Conservation (phyloP, 37 sponge, comb jelly and placozoan species). For the Oscarella lobularis region DNA sequence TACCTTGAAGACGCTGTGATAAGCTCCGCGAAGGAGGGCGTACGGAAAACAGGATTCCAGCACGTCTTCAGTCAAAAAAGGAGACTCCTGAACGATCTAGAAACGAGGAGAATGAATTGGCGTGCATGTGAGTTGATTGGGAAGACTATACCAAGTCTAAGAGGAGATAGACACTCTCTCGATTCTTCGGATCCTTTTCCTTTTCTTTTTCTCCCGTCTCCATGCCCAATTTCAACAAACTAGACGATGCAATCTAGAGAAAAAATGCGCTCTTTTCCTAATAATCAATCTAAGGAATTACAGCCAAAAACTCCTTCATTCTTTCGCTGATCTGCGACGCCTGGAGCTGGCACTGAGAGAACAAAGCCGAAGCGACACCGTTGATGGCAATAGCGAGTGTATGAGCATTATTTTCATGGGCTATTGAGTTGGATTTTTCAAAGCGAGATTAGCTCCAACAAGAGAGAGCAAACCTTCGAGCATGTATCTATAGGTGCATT, state of each 20-base stretch:
- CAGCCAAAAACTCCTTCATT: conserved; percentile 78
- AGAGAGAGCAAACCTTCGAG: conserved; percentile 49
- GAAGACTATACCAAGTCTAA: conserved; percentile 18
- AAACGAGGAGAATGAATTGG: background rate
- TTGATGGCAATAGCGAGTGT: conserved; percentile 77
- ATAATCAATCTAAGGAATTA: no score
- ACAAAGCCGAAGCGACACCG: conserved; percentile 53
- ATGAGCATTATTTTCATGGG: conserved; percentile 85
- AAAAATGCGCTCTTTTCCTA: no score
- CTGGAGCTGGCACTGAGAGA: conserved; percentile 13
- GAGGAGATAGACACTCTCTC: conserved; percentile 62
- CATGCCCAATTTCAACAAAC: conserved; percentile 68
- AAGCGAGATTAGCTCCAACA: no score
- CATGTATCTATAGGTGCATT: conserved; percentile 34
- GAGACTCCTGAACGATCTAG: conserved; percentile 64
- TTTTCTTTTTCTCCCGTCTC: conserved; percentile 37
- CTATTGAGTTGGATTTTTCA: no score
- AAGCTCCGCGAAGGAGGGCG: conserved; percentile 73
- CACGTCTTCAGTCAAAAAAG: conserved; percentile 71
- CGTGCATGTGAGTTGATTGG: no score
- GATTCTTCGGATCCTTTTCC: conserved; percentile 68
- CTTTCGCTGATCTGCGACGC: conserved; percentile 21
- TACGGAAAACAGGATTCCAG: conserved; percentile 86
- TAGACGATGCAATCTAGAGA: conserved; percentile 50
- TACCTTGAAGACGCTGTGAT: conserved; percentile 46